Evolutionary conservation across 2,113 vertebrate genomes (phyloP).

Genomic region (Danionella cerebrum): DNA sequence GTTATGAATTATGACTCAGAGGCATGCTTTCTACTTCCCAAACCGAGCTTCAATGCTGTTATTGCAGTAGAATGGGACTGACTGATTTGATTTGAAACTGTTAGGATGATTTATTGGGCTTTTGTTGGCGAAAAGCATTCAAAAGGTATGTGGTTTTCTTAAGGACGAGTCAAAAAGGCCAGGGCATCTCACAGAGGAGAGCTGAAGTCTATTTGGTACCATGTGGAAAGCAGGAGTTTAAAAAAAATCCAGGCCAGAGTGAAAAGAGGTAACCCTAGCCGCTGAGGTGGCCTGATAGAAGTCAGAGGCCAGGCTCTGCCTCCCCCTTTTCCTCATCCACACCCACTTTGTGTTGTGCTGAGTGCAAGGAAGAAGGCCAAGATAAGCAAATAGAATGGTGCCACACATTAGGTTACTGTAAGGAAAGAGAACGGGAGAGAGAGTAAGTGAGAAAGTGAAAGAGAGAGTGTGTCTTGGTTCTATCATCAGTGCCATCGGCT

Average conservation of each 20-base stretch:
- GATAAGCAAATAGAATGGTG: slow-evolving; percentile 42
- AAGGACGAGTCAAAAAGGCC: slow-evolving; percentile 42
- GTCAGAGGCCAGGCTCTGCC: slow-evolving; percentile 19
- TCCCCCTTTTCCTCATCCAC: slow-evolving; percentile 27
- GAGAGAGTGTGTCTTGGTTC: slow-evolving; percentile 19
- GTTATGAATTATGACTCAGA: slow-evolving; percentile 57
- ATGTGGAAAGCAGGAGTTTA: slow-evolving; percentile 41
- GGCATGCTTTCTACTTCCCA: slow-evolving; percentile 52
- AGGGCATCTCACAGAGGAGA: slow-evolving; percentile 44
- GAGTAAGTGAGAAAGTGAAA: slow-evolving; percentile 13
- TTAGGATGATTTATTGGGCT: not conserved
- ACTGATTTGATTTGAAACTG: no score
- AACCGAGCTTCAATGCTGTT: not conserved
- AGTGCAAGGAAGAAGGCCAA: slow-evolving; percentile 34
- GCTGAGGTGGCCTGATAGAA: slow-evolving; percentile 54
- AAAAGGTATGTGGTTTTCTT: slow-evolving; percentile 52
- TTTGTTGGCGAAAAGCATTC: slow-evolving; percentile 40
- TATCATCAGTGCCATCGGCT: slow-evolving; percentile 15
- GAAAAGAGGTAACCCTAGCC: slow-evolving; percentile 55
- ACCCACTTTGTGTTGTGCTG: slow-evolving; percentile 29
- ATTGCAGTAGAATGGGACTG: no score
- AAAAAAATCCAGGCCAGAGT: slow-evolving; percentile 37
- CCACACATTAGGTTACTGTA: slow-evolving; percentile 40
- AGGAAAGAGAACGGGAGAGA: slow-evolving; percentile 13
- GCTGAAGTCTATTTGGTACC: slow-evolving; percentile 47